Percentiles rank a stretch among this genome's conserved stretches.
Conservation (phyloP, 2,797 vertebrate genomes). For the Microctenopoma lineatum region DNA sequence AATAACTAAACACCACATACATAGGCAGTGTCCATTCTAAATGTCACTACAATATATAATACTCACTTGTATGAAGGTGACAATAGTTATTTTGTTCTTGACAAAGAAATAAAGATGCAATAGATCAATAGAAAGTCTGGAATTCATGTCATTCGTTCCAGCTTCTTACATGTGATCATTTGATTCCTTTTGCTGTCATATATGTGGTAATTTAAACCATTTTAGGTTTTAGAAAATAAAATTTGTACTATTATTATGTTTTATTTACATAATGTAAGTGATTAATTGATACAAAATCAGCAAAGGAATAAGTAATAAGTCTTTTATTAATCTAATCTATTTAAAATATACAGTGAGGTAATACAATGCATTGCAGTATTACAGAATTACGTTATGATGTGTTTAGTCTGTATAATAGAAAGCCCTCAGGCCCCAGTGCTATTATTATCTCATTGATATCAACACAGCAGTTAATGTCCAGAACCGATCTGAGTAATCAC, state of each 20-base stretch:
- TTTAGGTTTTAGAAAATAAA: neutral
- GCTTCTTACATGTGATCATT: neutral
- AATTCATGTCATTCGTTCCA: neutral
- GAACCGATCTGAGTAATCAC: constrained; percentile 51
- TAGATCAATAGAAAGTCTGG: neutral
- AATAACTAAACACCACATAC: constrained; percentile 20
- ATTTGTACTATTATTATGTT: too few species aligned
- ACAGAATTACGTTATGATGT: neutral
- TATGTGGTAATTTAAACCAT: neutral
- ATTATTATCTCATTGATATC: constrained; percentile 40
- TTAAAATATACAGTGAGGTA: neutral
- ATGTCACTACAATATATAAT: neutral
- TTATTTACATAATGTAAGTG: too few species aligned
- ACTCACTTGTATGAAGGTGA: neutral
- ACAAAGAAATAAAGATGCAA: neutral
- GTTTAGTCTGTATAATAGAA: constrained; percentile 4
- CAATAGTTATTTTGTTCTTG: neutral
- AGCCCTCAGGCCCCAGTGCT: neutral
- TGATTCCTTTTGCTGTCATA: neutral
- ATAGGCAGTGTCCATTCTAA: neutral
- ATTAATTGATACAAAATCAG: neutral
- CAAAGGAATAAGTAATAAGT: constrained; percentile 1
- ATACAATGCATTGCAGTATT: constrained; percentile 3
- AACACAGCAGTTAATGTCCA: constrained; percentile 35
- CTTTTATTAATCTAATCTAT: neutral